Percentiles rank a stretch among this genome's conserved stretches.
phyloP scores from a whole-genome alignment of 1,140 invertebrate species.

The Zaprionus vittiger region DNA sequence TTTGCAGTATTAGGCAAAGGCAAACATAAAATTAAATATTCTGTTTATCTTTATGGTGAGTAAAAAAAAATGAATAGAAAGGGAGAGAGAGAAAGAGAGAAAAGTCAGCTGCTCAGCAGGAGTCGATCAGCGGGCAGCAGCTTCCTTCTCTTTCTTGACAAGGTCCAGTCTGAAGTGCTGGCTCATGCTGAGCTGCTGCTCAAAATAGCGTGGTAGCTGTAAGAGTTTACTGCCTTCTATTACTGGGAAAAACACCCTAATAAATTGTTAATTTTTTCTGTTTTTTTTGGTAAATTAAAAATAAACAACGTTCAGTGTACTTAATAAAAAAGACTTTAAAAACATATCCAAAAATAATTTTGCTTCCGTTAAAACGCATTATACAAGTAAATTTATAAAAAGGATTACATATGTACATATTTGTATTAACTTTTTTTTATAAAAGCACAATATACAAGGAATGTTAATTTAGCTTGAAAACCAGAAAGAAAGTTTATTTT shows the following conservation, averaged over 20 bases:
- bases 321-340: no score
- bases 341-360: no score
- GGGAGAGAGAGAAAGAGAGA: neutral
- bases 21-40: constrained; percentile 70
- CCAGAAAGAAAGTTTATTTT: no score
- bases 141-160: neutral
- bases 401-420: no score
- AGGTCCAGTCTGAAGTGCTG: neutral
- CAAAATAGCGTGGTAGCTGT: neutral
- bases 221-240: neutral
- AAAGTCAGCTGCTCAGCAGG: constrained; percentile 30
- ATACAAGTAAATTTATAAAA: no score
- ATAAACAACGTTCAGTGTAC: neutral
- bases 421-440: no score
- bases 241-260: neutral
- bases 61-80: neutral
- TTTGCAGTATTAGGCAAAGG: constrained; percentile 48
- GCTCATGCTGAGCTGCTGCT: neutral
- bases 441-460: no score
- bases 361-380: no score
- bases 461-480: no score
- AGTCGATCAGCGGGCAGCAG: neutral
- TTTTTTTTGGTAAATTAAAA: neutral
- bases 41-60: constrained; percentile 44
- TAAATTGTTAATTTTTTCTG: neutral